Percentiles rank a stretch among this genome's conserved stretches.
Evolutionary conservation across 2,797 vertebrate species (phyloP).

Genomic region (Eospalax fontanierii): DNA sequence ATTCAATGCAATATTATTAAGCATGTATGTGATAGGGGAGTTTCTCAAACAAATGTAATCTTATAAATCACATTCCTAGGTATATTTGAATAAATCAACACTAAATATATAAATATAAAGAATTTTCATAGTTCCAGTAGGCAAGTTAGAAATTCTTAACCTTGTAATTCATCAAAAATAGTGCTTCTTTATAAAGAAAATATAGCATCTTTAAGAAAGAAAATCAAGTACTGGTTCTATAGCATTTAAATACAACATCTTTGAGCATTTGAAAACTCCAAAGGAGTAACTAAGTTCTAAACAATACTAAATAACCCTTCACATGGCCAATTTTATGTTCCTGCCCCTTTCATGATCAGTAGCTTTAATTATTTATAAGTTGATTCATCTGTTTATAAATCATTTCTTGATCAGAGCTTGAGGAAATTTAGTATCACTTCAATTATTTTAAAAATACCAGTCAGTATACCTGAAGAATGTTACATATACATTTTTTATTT

Average conservation of each 20-base stretch:
- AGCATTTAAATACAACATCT: slow-evolving; percentile 54
- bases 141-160: slow-evolving; percentile 38
- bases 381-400: slow-evolving; percentile 1
- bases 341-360: slow-evolving; percentile 3
- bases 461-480: background rate
- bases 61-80: slow-evolving; percentile 30
- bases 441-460: slow-evolving; percentile 61
- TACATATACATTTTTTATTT: slow-evolving; percentile 1
- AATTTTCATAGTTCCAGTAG: slow-evolving; percentile 43
- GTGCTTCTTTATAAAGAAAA: slow-evolving; percentile 56
- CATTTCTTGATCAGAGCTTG: slow-evolving; percentile 7
- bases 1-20: slow-evolving; percentile 44
- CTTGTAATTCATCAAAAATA: slow-evolving; percentile 45
- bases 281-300: slow-evolving; percentile 45
- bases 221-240: slow-evolving; percentile 45
- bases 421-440: slow-evolving; percentile 17
- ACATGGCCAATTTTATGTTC: background rate
- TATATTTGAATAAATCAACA: slow-evolving; percentile 11
- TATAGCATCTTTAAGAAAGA: slow-evolving; percentile 58
- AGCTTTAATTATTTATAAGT: slow-evolving; percentile 36
- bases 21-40: background rate
- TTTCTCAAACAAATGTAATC: slow-evolving; percentile 60
- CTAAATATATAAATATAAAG: slow-evolving; percentile 10
- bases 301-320: background rate
- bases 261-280: slow-evolving; percentile 47